phyloP scores from a whole-genome alignment of 2,113 vertebrate species.

The Mormyrus lacerda region DNA sequence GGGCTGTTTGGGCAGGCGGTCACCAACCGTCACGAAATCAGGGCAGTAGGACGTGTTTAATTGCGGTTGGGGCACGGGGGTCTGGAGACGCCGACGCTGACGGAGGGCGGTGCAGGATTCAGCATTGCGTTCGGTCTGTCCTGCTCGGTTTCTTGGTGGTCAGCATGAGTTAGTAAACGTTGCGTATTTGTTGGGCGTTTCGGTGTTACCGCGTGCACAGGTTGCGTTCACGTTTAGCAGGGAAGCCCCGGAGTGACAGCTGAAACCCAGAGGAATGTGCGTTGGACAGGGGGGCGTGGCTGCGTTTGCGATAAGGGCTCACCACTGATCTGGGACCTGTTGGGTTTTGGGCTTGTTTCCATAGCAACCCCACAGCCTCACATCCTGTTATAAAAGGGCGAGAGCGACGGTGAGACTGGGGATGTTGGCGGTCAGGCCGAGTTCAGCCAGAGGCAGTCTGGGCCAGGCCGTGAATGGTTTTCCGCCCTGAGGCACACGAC shows the following conservation, averaged over 20 bases:
- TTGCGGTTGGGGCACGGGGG: not conserved
- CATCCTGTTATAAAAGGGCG: not conserved
- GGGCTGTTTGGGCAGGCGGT: not conserved
- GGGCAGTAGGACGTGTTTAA: not conserved
- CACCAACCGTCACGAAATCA: not conserved
- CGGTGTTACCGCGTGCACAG: not conserved
- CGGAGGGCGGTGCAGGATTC: not conserved
- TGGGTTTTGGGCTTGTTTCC: not conserved
- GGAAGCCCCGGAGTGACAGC: not conserved
- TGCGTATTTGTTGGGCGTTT: not conserved
- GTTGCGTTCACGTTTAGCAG: not conserved
- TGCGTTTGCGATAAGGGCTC: not conserved
- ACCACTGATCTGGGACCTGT: not conserved
- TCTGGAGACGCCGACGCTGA: not conserved
- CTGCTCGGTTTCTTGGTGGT: not conserved
- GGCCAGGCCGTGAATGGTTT: not conserved
- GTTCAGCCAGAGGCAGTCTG: not conserved
- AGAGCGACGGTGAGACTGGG: not conserved
- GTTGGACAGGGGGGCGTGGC: not conserved
- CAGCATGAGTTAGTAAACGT: not conserved
- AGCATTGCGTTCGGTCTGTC: not conserved
- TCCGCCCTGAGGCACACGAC: not conserved
- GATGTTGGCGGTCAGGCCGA: not conserved
- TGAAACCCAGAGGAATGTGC: not conserved
- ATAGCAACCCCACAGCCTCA: not conserved